Evolutionary conservation across 2,888 invertebrate genomes (phyloP).

Genomic region (Lapara coniferarum): DNA sequence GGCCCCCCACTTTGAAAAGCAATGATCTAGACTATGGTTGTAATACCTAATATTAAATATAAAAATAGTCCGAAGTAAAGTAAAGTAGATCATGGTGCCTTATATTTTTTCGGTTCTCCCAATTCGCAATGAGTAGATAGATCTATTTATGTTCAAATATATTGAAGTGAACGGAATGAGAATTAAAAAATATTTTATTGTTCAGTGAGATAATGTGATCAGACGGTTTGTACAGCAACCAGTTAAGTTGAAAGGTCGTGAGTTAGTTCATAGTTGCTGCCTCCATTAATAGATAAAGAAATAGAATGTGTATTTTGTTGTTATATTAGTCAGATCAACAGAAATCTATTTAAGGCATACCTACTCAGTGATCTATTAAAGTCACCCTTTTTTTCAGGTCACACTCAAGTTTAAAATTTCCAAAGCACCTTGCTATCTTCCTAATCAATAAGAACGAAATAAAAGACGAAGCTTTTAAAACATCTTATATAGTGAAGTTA

Average conservation of each 20-base stretch:
- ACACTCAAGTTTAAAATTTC: slow-evolving; percentile 29
- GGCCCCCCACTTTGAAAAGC: too few species aligned
- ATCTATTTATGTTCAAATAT: not conserved
- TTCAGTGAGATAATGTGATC: not conserved
- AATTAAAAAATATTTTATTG: not conserved
- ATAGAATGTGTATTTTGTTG: not conserved
- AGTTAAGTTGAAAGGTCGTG: not conserved
- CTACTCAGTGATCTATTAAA: too few species aligned
- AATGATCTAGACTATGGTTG: too few species aligned
- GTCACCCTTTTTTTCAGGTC: not conserved
- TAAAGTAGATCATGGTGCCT: too few species aligned
- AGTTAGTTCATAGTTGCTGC: slow-evolving; percentile 14
- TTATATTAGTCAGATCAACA: not conserved
- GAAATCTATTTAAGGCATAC: not conserved
- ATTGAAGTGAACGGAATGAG: not conserved
- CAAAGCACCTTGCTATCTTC: slow-evolving; percentile 49
- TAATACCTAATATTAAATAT: too few species aligned
- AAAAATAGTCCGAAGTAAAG: too few species aligned
- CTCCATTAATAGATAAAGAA: slow-evolving; percentile 20
- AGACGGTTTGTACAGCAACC: not conserved
- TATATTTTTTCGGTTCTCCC: too few species aligned
- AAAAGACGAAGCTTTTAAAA: slow-evolving; percentile 52
- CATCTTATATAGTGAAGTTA: slow-evolving; percentile 68
- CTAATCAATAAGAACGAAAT: slow-evolving; percentile 62
- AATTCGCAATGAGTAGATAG: too few species aligned